Evolutionary conservation across 2,113 vertebrate genomes (phyloP), one percentile per base, ranked within the genome.

Genomic region (Saccopteryx bilineata): DNA sequence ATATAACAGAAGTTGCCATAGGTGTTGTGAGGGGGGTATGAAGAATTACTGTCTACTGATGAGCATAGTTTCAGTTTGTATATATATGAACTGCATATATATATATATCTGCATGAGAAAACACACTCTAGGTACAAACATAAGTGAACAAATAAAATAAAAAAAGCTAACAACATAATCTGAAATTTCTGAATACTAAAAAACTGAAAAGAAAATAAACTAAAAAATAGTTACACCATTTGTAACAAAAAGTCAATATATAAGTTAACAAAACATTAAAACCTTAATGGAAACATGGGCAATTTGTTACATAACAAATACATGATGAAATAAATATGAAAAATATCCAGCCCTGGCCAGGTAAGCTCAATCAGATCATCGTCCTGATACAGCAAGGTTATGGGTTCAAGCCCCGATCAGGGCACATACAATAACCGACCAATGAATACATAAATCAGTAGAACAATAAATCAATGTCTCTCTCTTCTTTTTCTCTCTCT

Each of bases 261-360:
- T 2, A 92, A 81, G n/a, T 80, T 90, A 96, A 94, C 60, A 94
- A 96, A 96, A 95, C 50, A 91, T 18, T 88, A 86, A 95, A 93
- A 60, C 11, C 18, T 92, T 85, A 90, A 69, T 56, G 28, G 61
- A 95, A 96, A 74, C 54, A 95, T 48, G 66, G 39, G 10, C 75
- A n/a, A 76, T 60, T 95, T 85, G 92, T 85, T 95, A 97, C 79
- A 50, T 90, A 92, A 94, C 69, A 97, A 95, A 96, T 61, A 92
- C 52, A 78, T 69, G 60, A 66, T 93, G 24, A 96, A 91, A 95
- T 94, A 97, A 94, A 94, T 71, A 97, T 48, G 39, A 84, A 91
- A 96, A 96, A 80, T 93, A 52, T 92, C 80, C 78, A 94, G 39
- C 39, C 39, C 39, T 39, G 39, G 39, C 39, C 39, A 39, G 39